Evolutionary conservation across 2,888 invertebrate species (phyloP).

Genomic region (Strigamia crassipes): DNA sequence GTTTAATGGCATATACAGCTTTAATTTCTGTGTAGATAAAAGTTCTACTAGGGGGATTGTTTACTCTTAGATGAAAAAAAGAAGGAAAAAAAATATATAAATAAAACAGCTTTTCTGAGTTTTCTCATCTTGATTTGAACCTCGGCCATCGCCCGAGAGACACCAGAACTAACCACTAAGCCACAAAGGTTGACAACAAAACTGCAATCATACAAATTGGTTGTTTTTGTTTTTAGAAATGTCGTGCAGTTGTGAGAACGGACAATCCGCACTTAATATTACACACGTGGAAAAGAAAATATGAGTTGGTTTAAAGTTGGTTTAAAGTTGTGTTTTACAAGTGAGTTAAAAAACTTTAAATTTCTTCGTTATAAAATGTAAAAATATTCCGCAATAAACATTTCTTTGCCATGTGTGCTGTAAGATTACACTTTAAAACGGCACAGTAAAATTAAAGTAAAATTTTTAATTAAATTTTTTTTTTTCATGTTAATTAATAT

Average conservation of each 20-base stretch:
- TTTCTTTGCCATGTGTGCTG: not conserved
- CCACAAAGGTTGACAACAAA: conserved; percentile 10
- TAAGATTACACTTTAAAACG: not conserved
- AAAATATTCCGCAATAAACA: not conserved
- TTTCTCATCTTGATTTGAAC: not conserved
- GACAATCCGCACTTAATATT: too few species aligned
- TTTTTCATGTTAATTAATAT: not conserved
- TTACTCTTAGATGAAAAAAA: not conserved
- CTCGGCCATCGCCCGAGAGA: not conserved
- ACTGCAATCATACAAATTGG: not conserved
- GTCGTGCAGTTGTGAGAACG: not conserved
- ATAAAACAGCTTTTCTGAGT: not conserved
- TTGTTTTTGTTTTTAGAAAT: not conserved
- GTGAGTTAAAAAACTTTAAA: too few species aligned
- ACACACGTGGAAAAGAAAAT: too few species aligned
- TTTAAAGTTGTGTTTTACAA: too few species aligned
- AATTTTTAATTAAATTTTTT: too few species aligned
- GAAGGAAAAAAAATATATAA: not conserved
- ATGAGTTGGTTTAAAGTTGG: too few species aligned
- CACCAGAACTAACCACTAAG: not conserved
- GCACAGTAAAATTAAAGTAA: too few species aligned
- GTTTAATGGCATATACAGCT: too few species aligned
- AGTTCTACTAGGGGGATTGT: not conserved
- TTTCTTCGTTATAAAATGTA: not conserved
- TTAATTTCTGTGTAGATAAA: not conserved